Evolutionary conservation across 2,888 invertebrate genomes (phyloP), one percentile per base, ranked within the genome.

Genomic region (Polydrusus cervinus): DNA sequence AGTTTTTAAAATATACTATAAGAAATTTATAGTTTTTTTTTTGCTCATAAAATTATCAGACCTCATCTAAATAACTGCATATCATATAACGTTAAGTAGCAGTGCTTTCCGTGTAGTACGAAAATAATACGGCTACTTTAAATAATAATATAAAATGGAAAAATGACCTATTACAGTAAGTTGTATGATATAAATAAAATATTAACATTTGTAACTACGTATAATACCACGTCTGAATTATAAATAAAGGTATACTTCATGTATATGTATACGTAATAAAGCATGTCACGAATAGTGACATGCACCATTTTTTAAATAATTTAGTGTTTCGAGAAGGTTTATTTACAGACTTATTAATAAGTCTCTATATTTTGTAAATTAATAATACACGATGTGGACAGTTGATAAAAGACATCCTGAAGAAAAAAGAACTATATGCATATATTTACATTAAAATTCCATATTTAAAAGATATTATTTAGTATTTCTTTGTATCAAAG

Each of bases 301-400:
- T 71, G 65, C 64, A 45, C 10, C 16, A 34, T 71, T 71, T 71
- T 71, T 71, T 71, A 25, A 71, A 61, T 65, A 65, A 71, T 71
- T 71, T 55, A 71, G 43, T 60, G 10, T 53, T 43, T 55, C 25
- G 43, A 20, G 34, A 67, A 38, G 67, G 67, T 67, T 67, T 67
- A 67, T 67, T 67, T 67, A 67, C 55, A 55, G 53, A 14, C 67
- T 67, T 55, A 67, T 53, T 67, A 53, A 67, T 53, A 43, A 67
- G 40, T n/a, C 34, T 53, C 18, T 55, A 55, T 53, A 55, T 67
- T 67, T 67, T 67, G 11, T 55, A 43, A 67, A 67, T 43, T 40
- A 30, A 67, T 67, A 38, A 55, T 67, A 20, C 16, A 60, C 11
- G 34, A 34, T 14, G 34, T 60, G 57, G n/a, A 30, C 13, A 18